Base-by-base conservation (phyloP, 1,140 invertebrate genomes). In the Drosophila pruinosa region DNA sequence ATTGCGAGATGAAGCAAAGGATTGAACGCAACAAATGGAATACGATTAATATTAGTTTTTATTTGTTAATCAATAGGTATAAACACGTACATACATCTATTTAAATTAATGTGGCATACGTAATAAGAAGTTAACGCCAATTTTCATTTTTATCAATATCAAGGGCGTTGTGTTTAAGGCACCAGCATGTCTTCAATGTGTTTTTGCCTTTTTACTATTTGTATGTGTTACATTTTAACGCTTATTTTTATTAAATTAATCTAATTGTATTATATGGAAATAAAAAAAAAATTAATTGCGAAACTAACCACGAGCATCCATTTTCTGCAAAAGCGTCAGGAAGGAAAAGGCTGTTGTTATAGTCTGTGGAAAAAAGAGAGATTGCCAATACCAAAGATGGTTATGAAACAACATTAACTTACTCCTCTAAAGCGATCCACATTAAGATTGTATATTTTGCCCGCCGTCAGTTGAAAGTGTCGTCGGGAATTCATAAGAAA, bases 271-370 rank as follows among this genome's bases (percentile, higher is more conserved):
- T 63, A 58, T 67, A 68, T 58, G 47, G 7, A 36, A 28, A 34
- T 58, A 59, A 10, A 45, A 15, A 28, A 58, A 52, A 53, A 47
- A 17, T 2, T 21, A 24, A 56, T 14, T 48, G 21, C 48, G 14
- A 54, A 63, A 24, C 7, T 78, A 89, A 31, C 57, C 61, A 14
- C 78, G 57, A 3, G 73, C 53, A 58, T 90, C 89, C 79, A 91
- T 71, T 47, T 89, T 89, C 39, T 89, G 89, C 24, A 91, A 38
- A 2, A 91, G 41, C 4, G 89, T 91, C 4, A 91, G 68, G 21
- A 91, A 91, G 0, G 89, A 91, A 21, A 91, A 91, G 0, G 89
- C 89, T 0, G 89, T 90, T 4, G 89, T 89, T 6, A 91, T 89
- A 6, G 88, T 83, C 89, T 91, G 48, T 0, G 77, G 80, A 4